Percentiles rank a stretch among this genome's conserved stretches.
phyloP scores from a whole-genome alignment of 2,888 invertebrate species.

The Anthophora plumipes region DNA sequence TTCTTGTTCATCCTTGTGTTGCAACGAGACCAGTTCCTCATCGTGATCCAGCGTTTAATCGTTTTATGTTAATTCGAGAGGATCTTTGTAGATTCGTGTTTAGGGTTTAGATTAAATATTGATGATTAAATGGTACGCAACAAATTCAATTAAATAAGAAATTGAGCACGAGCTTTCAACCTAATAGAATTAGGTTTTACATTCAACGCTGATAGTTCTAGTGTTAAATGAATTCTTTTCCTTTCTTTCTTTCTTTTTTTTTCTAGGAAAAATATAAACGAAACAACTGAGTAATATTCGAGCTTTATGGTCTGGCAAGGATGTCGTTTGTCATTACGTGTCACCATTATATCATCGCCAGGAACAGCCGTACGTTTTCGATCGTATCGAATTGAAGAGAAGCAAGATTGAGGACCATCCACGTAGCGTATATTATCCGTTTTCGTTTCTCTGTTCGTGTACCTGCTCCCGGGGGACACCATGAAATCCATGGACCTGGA shows the following conservation, averaged over 20 bases:
- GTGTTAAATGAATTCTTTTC: constrained; percentile 5
- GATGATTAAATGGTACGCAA: too few species aligned
- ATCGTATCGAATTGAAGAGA: constrained; percentile 62
- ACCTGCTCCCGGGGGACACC: constrained; percentile 49
- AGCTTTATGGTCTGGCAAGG: constrained; percentile 6
- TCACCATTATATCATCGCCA: constrained; percentile 35
- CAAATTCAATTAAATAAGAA: too few species aligned
- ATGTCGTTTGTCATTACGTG: constrained; percentile 34
- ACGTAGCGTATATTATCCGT: constrained; percentile 41
- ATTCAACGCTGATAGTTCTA: too few species aligned
- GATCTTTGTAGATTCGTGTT: background rate
- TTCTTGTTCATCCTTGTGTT: constrained; percentile 6
- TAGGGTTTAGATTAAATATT: too few species aligned
- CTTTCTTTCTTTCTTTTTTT: background rate
- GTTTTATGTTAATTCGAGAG: background rate
- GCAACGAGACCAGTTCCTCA: background rate
- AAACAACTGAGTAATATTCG: constrained; percentile 3
- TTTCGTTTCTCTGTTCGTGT: constrained; percentile 46
- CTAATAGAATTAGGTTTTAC: too few species aligned
- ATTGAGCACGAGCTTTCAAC: too few species aligned
- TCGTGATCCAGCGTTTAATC: background rate
- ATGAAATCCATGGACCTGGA: constrained; percentile 37
- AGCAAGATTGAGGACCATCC: constrained; percentile 44
- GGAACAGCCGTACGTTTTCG: constrained; percentile 39
- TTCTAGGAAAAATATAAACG: background rate